phyloP scores from a whole-genome alignment of 2,113 vertebrate species.

The Zosterops hypoxanthus region DNA sequence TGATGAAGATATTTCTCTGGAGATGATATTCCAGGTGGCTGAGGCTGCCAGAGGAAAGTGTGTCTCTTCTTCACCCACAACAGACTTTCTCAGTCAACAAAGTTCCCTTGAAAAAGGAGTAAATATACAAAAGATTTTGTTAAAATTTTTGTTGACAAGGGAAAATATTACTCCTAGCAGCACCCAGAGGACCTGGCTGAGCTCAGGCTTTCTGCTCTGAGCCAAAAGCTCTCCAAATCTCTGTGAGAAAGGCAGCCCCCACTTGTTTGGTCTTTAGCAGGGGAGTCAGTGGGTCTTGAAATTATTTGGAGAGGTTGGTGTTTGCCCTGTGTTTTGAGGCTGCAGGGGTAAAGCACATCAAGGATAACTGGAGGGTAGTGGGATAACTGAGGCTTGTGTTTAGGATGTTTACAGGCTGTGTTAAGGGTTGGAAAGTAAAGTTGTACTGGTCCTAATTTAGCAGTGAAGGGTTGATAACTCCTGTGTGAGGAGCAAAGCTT shows the following conservation, averaged over 20 bases:
- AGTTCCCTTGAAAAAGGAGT: not conserved
- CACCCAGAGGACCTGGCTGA: not conserved
- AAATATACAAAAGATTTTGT: not conserved
- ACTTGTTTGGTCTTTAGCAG: not conserved
- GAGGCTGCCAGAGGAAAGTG: not conserved
- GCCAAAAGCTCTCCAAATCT: not conserved
- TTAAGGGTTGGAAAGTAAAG: not conserved
- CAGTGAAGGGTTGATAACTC: not conserved
- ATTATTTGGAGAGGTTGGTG: not conserved
- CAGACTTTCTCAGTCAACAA: not conserved
- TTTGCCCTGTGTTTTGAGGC: not conserved
- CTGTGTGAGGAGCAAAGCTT: not conserved
- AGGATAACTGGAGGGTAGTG: not conserved
- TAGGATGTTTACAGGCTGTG: not conserved
- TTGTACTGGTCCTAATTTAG: not conserved
- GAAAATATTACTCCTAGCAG: not conserved
- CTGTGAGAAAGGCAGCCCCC: not conserved
- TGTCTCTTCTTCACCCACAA: not conserved
- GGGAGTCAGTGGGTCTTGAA: not conserved
- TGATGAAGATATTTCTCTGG: not conserved
- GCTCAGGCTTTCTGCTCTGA: not conserved
- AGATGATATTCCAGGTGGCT: not conserved
- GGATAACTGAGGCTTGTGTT: not conserved
- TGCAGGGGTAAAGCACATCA: not conserved
- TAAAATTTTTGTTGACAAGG: not conserved